Base-by-base conservation (phyloP, 2,888 invertebrate species). In the Poecilus cupreus region DNA sequence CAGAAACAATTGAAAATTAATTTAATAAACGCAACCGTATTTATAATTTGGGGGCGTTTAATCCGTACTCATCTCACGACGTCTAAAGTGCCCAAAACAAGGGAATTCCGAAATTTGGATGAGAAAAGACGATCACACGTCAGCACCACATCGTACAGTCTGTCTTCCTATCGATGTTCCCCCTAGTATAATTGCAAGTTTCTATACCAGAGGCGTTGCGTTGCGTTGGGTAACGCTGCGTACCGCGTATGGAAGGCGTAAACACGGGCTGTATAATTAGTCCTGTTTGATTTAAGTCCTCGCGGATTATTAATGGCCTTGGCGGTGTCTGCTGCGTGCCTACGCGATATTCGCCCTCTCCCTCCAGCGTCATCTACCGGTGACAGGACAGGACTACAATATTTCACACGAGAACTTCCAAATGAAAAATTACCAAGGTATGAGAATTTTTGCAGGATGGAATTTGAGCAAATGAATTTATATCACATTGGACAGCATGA, bases 221-320 rank as follows among this genome's bases (percentile, higher is more conserved):
- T 11, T 16, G 54, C 16, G 3, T 60, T 8, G 16, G n/a, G 20
- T 1, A 11, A 6, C 26, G 16, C 3, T 39, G 20, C 22, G 39
- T 20, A 43, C 70, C 39, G 16, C 20, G 39, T 43, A 26, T 26
- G 24, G 72, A 6, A 10, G 8, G 70, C 37, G 80, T 72, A 72
- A 39, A 70, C 72, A 39, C 43, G 22, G 46, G 32, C 39, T 32
- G 72, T 39, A 72, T 80, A 80, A 80, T 80, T 80, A 72, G 80
- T 70, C 72, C 57, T 80, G 51, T 80, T 80, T 80, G 80, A 80
- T 80, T 80, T 80, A 80, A 80, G 70, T 70, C 57, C 72, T 80
- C 54, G 18, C 51, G 72, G 72, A 80, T 80, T 80, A 80, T 80
- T 80, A 80, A 80, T 80, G 80, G 43, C 72, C 72, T 75, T 51